phyloP scores from a whole-genome alignment of 2,113 vertebrate genomes.

The Campylomormyrus tamandua region DNA sequence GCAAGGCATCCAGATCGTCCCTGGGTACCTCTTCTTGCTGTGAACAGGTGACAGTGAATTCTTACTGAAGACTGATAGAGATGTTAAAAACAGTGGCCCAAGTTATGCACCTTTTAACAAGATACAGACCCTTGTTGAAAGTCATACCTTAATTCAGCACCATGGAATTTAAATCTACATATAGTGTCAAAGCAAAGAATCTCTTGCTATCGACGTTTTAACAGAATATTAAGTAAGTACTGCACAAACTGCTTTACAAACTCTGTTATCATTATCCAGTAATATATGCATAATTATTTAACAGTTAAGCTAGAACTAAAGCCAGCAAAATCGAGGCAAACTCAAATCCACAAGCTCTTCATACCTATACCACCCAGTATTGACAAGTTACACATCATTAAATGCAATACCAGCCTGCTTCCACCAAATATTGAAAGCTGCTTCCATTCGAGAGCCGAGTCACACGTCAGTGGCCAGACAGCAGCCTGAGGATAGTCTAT shows the following conservation, averaged over 20 bases:
- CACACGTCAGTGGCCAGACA: neutral
- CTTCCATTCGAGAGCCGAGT: neutral
- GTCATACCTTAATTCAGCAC: neutral
- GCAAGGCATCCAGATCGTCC: conserved; percentile 76
- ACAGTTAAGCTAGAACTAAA: neutral
- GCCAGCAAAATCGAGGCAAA: neutral
- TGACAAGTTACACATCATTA: neutral
- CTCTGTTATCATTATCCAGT: neutral
- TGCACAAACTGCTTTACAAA: neutral
- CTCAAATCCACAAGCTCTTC: neutral
- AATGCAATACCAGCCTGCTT: neutral
- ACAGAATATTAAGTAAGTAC: neutral
- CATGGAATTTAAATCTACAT: neutral
- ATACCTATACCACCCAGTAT: neutral
- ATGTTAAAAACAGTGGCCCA: neutral
- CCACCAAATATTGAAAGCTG: neutral
- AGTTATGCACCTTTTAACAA: neutral
- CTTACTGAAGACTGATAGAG: neutral
- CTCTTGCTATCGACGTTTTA: neutral
- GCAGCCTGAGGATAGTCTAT: neutral
- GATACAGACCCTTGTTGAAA: neutral
- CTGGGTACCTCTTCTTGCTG: conserved; percentile 53
- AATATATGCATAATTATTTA: neutral
- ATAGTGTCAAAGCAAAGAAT: neutral
- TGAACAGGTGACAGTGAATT: conserved; percentile 1